phyloP scores from a whole-genome alignment of 2,797 vertebrate genomes.

The Kryptopterus vitreolus region DNA sequence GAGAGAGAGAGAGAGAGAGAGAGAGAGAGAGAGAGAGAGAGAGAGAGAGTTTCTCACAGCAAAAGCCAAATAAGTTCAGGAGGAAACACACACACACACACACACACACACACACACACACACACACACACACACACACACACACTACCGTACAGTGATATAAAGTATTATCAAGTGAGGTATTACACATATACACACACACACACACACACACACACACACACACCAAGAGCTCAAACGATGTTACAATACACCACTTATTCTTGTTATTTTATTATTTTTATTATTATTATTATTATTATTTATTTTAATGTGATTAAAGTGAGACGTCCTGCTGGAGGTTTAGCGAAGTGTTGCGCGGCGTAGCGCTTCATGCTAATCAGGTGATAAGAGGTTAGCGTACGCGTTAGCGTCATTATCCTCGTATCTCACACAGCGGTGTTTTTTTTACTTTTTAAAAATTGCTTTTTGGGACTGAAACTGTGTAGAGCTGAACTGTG shows the following conservation, averaged over 20 bases:
- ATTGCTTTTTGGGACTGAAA: background rate
- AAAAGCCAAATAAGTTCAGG: slow-evolving; percentile 8
- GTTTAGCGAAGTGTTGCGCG: background rate
- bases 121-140: background rate
- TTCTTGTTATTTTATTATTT: background rate
- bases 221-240: background rate
- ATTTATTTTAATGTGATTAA: slow-evolving; percentile 7
- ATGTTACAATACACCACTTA: background rate
- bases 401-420: background rate
- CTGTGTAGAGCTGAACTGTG: background rate
- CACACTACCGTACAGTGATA: background rate
- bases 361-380: background rate
- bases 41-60: background rate
- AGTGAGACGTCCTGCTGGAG: background rate
- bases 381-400: background rate
- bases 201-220: no score
- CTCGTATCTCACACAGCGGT: background rate
- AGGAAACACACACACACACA: slow-evolving; percentile 6
- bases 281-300: background rate
- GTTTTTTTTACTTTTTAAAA: background rate
- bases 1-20: background rate
- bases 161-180: background rate
- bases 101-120: background rate
- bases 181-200: background rate
- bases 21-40: background rate